Base-by-base conservation (phyloP, 2,797 vertebrate species). In the Xenops minutus region DNA sequence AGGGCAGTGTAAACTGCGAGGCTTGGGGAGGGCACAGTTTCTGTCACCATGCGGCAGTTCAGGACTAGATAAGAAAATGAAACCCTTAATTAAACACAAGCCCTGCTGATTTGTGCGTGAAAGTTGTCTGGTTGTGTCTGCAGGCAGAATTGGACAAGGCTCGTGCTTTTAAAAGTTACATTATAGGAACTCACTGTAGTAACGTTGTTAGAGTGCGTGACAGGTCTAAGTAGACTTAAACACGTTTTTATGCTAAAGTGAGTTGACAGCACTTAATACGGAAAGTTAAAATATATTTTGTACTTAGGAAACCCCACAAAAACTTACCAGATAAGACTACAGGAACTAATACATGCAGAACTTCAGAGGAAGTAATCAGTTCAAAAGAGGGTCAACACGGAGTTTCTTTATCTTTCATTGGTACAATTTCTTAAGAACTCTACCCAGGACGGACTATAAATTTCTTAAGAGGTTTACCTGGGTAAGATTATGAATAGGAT, bases 201-300 rank as follows among this genome's bases (percentile, higher is more conserved):
- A 76, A 69, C 13, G 3, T 54, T 24, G 34, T 84, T 89, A 51
- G 43, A 63, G 51, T 3, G 18, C 36, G 59, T 91, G 95, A 93
- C 92, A 95, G 74, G 27, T 93, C 71, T 62, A 80, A 67, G 80
- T 48, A 89, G 61, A 55, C n/a, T 63, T 74, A 80, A 76, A 76
- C 10, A 27, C 77, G 43, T 54, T 92, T 89, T 82, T 88, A 55
- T 77, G 24, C 64, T 93, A 3, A 95, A 74, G 30, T 54, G 79
- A 90, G 67, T 49, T 96, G 88, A 72, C 89, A 95, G 85, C 49
- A 32, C 52, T 92, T 86, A 63, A 79, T 56, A 39, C 41, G 61
- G 67, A 75, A 94, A 95, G 71, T 92, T 84, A 85, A 84, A 91
- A 59, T 88, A 3, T 7, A 73, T 72, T 88, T 93, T 63, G n/a